Evolutionary conservation across 2,113 vertebrate species (phyloP).

Genomic region (Otolemur garnettii): DNA sequence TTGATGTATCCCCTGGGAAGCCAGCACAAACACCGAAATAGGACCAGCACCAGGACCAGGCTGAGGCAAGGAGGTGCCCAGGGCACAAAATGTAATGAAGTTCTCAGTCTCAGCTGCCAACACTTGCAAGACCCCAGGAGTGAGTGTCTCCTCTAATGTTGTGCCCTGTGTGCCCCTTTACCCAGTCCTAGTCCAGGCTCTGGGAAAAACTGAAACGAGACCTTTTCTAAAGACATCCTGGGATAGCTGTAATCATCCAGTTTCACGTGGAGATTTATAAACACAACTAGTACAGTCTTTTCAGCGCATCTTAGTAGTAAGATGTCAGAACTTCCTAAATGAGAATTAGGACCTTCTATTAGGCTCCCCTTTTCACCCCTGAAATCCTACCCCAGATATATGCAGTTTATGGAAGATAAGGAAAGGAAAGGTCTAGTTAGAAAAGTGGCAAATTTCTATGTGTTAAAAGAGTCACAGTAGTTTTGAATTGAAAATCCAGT

Average conservation of each 20-base stretch:
- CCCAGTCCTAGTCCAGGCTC: not conserved
- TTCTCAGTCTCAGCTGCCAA: not conserved
- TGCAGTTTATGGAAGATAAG: not conserved
- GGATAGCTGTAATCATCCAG: not conserved
- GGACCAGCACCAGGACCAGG: not conserved
- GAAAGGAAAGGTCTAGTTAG: not conserved
- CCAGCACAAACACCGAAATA: not conserved
- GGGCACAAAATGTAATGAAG: not conserved
- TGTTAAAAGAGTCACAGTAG: not conserved
- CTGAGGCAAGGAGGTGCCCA: not conserved
- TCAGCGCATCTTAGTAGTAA: not conserved
- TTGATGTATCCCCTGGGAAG: not conserved
- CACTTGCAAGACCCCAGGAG: not conserved
- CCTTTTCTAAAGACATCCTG: slow-evolving; percentile 7
- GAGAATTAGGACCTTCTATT: not conserved
- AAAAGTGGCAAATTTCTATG: not conserved
- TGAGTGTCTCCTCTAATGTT: not conserved
- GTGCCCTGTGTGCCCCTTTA: not conserved
- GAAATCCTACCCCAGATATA: not conserved
- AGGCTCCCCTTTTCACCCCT: not conserved
- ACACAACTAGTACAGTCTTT: not conserved
- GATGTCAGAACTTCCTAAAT: not conserved
- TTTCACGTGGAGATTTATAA: not conserved
- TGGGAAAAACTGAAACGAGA: not conserved
- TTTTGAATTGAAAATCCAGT: slow-evolving; percentile 43